Base-by-base conservation (phyloP, 2,888 invertebrate species). In the Xylophagus ater region DNA sequence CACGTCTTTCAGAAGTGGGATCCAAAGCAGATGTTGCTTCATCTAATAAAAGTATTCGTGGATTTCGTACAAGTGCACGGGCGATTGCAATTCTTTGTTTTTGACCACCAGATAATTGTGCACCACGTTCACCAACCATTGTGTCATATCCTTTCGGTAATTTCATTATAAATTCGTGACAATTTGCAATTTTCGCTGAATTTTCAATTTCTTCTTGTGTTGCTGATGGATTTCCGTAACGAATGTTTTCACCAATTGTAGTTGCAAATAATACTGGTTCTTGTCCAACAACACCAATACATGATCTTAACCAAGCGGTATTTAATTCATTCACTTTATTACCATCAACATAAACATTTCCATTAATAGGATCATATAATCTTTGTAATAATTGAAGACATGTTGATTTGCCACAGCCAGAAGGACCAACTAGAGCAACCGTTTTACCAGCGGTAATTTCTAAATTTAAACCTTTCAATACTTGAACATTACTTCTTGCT, bases 21-120 rank as follows among this genome's bases (percentile, higher is more conserved):
- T 87, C 87, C 49, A 87, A 60, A 0, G 87, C 86, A 0, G 85
- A 85, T 0, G 88, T 88, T 1, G 85, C 86, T 58, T 87, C 87
- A 53, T 87, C 87, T 34, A 82, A 63, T 1, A 82, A 62, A 4
- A 82, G 67, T 47, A 88, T 78, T 49, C 71, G 76, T 0, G 87
- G 87, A 47, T 75, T 70, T 41, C 81, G 67, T 8, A 87, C 77
- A 17, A 88, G 60, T 0, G 87, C 86, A 28, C 87, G 66, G 1
- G 87, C 87, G 42, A 88, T 85, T 9, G 86, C 86, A 37, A 87
- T 81, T 20, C 85, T 70, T 55, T 86, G 86, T 48, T 82, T 83
- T 57, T 87, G 86, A 1, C 86, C 86, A 2, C 86, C 86, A 1
- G 82, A 82, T 2, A 87, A 57, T 49, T 84, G 83, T 0, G 81